These are phyloP conservation scores for Limanda limanda DNA, from an alignment of 2,113 vertebrate species.

Conservation along the genomic window DNA sequence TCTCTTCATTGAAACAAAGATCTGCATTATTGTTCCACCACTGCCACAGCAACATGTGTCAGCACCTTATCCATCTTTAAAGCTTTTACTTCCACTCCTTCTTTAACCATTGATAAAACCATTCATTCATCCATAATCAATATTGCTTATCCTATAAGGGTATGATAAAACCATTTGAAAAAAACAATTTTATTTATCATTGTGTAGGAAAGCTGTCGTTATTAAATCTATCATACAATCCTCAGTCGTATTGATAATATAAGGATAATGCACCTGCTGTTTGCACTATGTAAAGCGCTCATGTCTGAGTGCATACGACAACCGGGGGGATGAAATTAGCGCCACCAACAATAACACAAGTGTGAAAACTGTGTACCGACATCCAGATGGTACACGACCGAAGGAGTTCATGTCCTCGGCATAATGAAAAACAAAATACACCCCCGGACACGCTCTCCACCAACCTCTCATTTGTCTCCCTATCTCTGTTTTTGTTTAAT, in stretches of 20 bases:
- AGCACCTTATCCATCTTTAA: too few relatives aligned
- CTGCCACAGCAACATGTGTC: too few relatives aligned
- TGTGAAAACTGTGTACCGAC: constrained; percentile 14
- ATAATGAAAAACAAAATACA: constrained; percentile 33
- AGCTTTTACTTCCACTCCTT: too few relatives aligned
- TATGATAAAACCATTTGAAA: too few relatives aligned
- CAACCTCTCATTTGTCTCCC: constrained; percentile 43
- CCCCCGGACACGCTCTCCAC: constrained; percentile 23
- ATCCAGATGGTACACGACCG: constrained; percentile 45
- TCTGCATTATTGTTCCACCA: neutral
- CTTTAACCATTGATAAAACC: too few relatives aligned
- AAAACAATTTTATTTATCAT: too few relatives aligned
- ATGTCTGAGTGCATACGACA: neutral
- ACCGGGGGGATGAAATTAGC: neutral
- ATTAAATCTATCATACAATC: too few relatives aligned
- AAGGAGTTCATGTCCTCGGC: constrained; percentile 42
- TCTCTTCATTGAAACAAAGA: neutral
- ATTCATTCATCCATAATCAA: too few relatives aligned
- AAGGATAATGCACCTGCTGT: neutral
- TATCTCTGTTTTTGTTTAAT: constrained; percentile 43
- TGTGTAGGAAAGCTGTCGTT: neutral
- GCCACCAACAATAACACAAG: neutral
- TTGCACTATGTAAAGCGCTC: neutral
- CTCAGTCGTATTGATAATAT: neutral
- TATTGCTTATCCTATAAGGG: too few relatives aligned